phyloP scores from a whole-genome alignment of 2,888 invertebrate genomes.

The Uloborus plumipes region DNA sequence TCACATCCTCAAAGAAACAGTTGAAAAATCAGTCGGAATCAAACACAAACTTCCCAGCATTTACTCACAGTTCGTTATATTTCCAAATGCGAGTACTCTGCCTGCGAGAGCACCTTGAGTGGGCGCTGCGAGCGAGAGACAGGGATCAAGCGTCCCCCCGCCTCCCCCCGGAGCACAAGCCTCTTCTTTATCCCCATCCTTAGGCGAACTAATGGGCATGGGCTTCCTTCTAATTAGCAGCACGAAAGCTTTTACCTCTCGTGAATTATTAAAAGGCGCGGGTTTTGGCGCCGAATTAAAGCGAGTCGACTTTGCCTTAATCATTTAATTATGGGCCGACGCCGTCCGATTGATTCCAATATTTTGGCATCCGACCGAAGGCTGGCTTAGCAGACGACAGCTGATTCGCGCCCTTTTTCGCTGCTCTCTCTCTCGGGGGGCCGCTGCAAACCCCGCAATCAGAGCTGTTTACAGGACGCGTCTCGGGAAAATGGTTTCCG shows the following conservation, averaged over 20 bases:
- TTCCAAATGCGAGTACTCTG: slow-evolving; percentile 45
- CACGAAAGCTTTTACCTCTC: slow-evolving; percentile 59
- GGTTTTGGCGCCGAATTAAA: slow-evolving; percentile 64
- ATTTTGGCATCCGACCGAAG: slow-evolving; percentile 25
- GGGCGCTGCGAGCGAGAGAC: slow-evolving; percentile 24
- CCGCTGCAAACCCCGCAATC: slow-evolving; percentile 31
- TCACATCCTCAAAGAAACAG: no score
- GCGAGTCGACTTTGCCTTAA: slow-evolving; percentile 53
- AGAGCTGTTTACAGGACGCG: slow-evolving; percentile 22
- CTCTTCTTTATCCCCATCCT: slow-evolving; percentile 44
- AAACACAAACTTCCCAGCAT: no score
- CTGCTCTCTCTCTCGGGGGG: slow-evolving; percentile 19
- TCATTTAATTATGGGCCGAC: slow-evolving; percentile 61
- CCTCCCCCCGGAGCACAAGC: neutral
- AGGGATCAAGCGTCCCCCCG: slow-evolving; percentile 44
- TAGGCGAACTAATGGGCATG: slow-evolving; percentile 44
- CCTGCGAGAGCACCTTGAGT: slow-evolving; percentile 47
- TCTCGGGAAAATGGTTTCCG: no score
- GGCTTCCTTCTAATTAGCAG: slow-evolving; percentile 58
- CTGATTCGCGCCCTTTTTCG: slow-evolving; percentile 44
- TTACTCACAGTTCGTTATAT: no score
- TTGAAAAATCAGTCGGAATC: no score
- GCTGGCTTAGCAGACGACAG: slow-evolving; percentile 44
- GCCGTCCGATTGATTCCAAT: slow-evolving; percentile 60
- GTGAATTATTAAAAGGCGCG: slow-evolving; percentile 64